A percentile compares a stretch with the other conserved stretches of the same genome.
phyloP scores from a whole-genome alignment of 2,888 invertebrate genomes.

The Ectobius pallidus region DNA sequence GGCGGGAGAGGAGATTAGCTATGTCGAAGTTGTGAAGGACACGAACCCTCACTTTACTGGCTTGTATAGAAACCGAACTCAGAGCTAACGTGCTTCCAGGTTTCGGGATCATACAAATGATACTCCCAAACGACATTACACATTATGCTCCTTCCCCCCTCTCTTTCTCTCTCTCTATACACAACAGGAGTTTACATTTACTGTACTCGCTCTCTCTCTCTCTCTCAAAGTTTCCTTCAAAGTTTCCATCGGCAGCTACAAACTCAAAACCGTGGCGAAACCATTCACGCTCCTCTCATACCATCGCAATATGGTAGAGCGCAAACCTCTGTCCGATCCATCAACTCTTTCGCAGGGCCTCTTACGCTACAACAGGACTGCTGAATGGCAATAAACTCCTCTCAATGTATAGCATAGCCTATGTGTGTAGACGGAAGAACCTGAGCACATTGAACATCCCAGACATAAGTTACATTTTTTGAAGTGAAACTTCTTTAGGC shows the following conservation, averaged over 20 bases:
- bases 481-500: too few species aligned
- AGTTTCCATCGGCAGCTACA: constrained; percentile 5
- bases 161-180: background rate
- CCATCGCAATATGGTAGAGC: background rate
- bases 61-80: constrained; percentile 21
- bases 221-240: constrained; percentile 17
- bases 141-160: background rate
- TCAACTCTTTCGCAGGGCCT: background rate
- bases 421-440: too few species aligned
- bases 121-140: constrained; percentile 12
- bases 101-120: constrained; percentile 11
- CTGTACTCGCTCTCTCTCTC: too few species aligned
- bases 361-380: background rate
- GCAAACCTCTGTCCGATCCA: constrained; percentile 14
- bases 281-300: background rate
- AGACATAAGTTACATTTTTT: too few species aligned
- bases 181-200: constrained; percentile 21
- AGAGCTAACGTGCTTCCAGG: background rate
- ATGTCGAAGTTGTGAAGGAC: constrained; percentile 22
- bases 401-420: too few species aligned
- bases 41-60: constrained; percentile 23
- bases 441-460: too few species aligned
- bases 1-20: constrained; percentile 5
- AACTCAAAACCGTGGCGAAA: constrained; percentile 14
- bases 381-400: too few species aligned